phyloP scores from a whole-genome alignment of 2,888 invertebrate species.

The Dermolepida albohirtum region DNA sequence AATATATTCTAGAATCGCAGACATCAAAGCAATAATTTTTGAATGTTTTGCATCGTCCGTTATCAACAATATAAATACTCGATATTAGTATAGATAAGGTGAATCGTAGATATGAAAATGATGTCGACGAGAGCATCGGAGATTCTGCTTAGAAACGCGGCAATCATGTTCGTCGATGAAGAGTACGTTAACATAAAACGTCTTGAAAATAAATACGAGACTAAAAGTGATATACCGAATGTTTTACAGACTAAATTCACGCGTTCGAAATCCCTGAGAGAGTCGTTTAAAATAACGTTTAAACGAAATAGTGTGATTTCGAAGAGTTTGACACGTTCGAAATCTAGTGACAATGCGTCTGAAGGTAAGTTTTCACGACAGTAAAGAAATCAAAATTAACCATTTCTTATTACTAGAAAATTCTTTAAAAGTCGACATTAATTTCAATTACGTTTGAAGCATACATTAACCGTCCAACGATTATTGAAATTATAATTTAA shows the following conservation, averaged over 20 bases:
- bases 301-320: constrained; percentile 15
- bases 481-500: too few relatives aligned
- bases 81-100: constrained; percentile 15
- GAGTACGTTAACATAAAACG: constrained; percentile 36
- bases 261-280: constrained; percentile 37
- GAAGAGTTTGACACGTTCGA: constrained; percentile 36
- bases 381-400: too few relatives aligned
- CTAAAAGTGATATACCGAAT: neutral
- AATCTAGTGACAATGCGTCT: constrained; percentile 33
- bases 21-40: too few relatives aligned
- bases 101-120: constrained; percentile 9
- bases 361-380: constrained; percentile 15
- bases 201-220: neutral
- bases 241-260: constrained; percentile 8
- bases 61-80: too few relatives aligned
- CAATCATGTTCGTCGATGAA: constrained; percentile 41
- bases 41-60: too few relatives aligned
- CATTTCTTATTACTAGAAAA: too few relatives aligned
- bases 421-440: too few relatives aligned
- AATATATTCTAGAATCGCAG: neutral
- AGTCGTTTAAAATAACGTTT: constrained; percentile 39
- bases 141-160: constrained; percentile 40
- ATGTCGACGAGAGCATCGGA: constrained; percentile 40
- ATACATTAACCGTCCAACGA: too few relatives aligned
- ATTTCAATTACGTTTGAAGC: too few relatives aligned